Percentiles rank a stretch among this genome's conserved stretches.
phyloP scores from a whole-genome alignment of 2,113 vertebrate species.

The Indicator maculatus region DNA sequence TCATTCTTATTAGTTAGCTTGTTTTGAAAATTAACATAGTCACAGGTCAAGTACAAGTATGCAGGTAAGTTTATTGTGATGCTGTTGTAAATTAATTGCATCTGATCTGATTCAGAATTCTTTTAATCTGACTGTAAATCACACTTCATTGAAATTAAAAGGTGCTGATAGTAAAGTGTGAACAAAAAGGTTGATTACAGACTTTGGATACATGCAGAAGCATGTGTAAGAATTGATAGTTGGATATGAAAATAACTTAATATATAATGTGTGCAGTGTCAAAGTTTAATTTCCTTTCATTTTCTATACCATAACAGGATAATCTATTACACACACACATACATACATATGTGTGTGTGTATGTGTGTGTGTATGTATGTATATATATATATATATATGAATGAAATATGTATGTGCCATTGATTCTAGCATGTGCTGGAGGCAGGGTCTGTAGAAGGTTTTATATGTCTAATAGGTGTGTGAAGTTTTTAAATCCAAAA shows the following conservation, averaged over 20 bases:
- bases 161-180: background rate
- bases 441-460: background rate
- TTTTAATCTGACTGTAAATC: background rate
- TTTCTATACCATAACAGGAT: background rate
- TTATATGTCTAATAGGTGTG: background rate
- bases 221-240: background rate
- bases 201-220: background rate
- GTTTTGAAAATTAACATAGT: background rate
- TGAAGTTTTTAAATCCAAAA: background rate
- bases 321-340: too few species aligned
- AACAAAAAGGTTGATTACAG: background rate
- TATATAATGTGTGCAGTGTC: background rate
- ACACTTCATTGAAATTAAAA: background rate
- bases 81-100: background rate
- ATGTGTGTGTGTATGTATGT: too few species aligned
- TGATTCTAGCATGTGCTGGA: background rate
- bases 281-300: background rate
- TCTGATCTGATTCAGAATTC: background rate
- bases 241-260: background rate
- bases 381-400: too few species aligned
- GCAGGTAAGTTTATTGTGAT: background rate
- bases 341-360: too few species aligned
- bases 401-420: rapidly evolving
- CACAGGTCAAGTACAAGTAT: background rate
- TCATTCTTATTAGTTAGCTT: background rate